Percentiles rank a stretch among this genome's conserved stretches.
These are phyloP conservation scores for Thera britannica DNA, from an alignment of 2,888 invertebrate genomes.

Conservation along the genomic window DNA sequence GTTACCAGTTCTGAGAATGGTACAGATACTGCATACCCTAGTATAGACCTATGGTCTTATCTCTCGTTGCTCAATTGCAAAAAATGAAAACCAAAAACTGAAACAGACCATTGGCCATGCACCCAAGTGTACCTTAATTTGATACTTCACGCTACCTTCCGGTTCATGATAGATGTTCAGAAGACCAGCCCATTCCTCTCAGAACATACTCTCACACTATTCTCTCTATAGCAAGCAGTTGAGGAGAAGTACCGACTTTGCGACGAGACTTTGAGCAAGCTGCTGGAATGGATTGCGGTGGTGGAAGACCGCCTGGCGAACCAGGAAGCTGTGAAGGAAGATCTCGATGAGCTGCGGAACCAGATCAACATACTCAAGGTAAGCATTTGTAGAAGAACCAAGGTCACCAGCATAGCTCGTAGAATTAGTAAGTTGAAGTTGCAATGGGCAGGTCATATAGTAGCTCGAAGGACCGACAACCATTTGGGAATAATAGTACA, in stretches of 20 bases:
- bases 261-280: constrained; percentile 93
- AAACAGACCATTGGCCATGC: too few relatives aligned
- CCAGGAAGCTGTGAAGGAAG: constrained; percentile 94
- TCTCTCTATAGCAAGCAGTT: constrained; percentile 92
- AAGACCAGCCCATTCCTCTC: constrained; percentile 12
- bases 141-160: constrained; percentile 3
- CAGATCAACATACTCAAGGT: constrained; percentile 96
- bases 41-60: too few relatives aligned
- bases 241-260: constrained; percentile 97
- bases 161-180: constrained; percentile 26
- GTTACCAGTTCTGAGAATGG: too few relatives aligned
- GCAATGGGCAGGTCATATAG: too few relatives aligned
- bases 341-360: constrained; percentile 93
- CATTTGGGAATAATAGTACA: too few relatives aligned
- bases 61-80: too few relatives aligned
- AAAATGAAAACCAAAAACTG: too few relatives aligned
- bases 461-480: too few relatives aligned
- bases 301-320: constrained; percentile 93
- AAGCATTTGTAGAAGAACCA: background rate
- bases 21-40: too few relatives aligned
- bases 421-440: too few relatives aligned
- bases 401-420: too few relatives aligned
- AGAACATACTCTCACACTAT: constrained; percentile 30
- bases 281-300: constrained; percentile 94
- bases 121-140: background rate